Evolutionary conservation across 2,797 vertebrate genomes (phyloP).

Genomic region (Oceanodroma leucorhoa): DNA sequence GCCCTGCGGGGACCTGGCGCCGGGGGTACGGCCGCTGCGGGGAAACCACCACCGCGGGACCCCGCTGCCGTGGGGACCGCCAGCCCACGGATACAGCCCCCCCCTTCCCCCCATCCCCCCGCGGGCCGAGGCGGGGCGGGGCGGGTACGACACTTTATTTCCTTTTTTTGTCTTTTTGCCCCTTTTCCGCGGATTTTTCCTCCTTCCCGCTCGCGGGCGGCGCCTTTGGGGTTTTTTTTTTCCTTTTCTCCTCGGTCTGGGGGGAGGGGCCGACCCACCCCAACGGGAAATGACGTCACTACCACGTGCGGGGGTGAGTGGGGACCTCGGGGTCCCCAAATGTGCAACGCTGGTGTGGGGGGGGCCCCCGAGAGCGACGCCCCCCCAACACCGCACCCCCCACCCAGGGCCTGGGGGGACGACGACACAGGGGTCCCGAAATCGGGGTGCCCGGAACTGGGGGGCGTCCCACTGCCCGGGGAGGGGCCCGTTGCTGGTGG

Average conservation of each 20-base stretch:
- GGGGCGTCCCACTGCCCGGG: conserved; percentile 8
- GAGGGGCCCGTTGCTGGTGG: neutral
- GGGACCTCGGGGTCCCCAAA: neutral
- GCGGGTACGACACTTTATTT: neutral
- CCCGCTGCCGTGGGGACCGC: neutral
- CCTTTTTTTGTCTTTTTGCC: neutral
- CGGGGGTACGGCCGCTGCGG: neutral
- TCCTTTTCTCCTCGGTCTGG: neutral
- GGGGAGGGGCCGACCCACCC: neutral
- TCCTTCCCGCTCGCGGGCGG: neutral
- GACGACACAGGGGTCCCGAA: neutral
- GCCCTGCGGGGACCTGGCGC: neutral
- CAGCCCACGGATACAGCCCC: neutral
- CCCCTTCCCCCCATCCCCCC: neutral
- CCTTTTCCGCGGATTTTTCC: neutral
- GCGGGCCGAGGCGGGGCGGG: neutral
- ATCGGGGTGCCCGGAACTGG: neutral
- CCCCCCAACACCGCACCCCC: conserved; percentile 17
- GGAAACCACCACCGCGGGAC: neutral
- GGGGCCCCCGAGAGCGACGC: neutral
- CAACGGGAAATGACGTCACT: neutral
- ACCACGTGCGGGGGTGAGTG: neutral
- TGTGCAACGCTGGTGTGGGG: neutral
- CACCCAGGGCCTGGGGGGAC: neutral
- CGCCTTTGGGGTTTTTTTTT: neutral